phyloP scores from a whole-genome alignment of 2,113 vertebrate species.

The Noturus placidus region DNA sequence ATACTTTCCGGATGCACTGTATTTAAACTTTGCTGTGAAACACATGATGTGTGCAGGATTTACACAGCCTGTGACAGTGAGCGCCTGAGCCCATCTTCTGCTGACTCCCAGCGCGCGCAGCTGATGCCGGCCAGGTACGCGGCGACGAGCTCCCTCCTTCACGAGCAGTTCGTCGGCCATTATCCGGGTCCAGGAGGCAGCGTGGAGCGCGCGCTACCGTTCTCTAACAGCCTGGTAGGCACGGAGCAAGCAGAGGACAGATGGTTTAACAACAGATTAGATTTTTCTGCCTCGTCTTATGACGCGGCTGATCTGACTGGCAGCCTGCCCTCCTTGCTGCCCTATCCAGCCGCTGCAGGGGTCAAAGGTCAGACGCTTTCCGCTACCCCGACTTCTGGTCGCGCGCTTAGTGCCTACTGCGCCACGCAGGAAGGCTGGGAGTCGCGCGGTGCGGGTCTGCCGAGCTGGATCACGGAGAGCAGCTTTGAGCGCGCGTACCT shows the following conservation, averaged over 20 bases:
- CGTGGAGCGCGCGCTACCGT: conserved; percentile 78
- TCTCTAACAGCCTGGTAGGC: conserved; percentile 79
- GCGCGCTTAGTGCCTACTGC: conserved; percentile 78
- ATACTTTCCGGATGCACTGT: too few species aligned
- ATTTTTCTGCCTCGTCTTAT: conserved; percentile 75
- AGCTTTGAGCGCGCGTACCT: conserved; percentile 69
- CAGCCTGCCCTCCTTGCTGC: conserved; percentile 80
- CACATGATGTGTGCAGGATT: conserved; percentile 68
- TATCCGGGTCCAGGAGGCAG: conserved; percentile 76
- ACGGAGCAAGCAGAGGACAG: conserved; percentile 75
- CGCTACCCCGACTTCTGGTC: conserved; percentile 71
- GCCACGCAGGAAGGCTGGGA: conserved; percentile 80
- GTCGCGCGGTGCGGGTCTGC: conserved; percentile 72
- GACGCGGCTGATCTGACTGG: conserved; percentile 82
- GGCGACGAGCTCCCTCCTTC: conserved; percentile 81
- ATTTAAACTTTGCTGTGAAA: neutral
- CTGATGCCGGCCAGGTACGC: conserved; percentile 81
- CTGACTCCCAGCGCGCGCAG: conserved; percentile 82
- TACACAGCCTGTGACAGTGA: conserved; percentile 85
- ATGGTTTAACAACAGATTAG: conserved; percentile 84
- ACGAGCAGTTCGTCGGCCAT: conserved; percentile 85
- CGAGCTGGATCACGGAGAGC: conserved; percentile 76
- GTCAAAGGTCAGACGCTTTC: conserved; percentile 80
- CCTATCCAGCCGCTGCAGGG: conserved; percentile 76
- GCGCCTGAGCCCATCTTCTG: conserved; percentile 79